Base-by-base conservation (phyloP, 2,113 vertebrate species). In the Donacobius atricapilla region DNA sequence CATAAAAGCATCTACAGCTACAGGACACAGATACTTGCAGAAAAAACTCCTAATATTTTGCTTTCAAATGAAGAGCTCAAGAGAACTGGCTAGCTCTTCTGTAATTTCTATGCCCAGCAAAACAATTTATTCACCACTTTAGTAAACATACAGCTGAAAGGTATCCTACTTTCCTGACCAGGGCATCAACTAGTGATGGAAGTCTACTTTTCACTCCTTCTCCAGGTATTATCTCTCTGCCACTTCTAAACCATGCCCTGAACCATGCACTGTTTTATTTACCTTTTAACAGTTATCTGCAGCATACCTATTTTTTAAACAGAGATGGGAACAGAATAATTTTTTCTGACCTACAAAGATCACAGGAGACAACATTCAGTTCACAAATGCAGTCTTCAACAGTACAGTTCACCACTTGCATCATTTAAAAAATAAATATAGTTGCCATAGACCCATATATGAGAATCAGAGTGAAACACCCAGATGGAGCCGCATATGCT, bases 401-500 rank as follows among this genome's bases (percentile, higher is more conserved):
- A 35, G 61, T 37, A 76, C 30, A 54, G 54, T 75, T 83, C 83
- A 71, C 18, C 82, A 77, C 42, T 95, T 90, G 10, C 63, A 86
- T 83, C 42, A 66, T 39, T 90, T 65, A 19, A 63, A 76, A 93
- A 70, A 56, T 81, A 93, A 91, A 82, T 91, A 86, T 87, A 94
- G 92, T 80, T 88, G 21, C 79, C 58, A 68, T n/a, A 83, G 84
- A 73, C 82, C 84, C 61, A 95, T 63, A 16, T 70, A 66, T 1
- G 50, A 91, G 89, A 88, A 90, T 69, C 25, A n/a, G 73, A 95
- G 66, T 61, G 78, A 87, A 91, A 85, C 56, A 80, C 68, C 84
- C 95, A 97, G 93, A 96, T 95, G 90, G 90, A 88, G 40, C 40
- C 51, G 83, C 94, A 93, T 93, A 95, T 95, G 93, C 72, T 90